Conservation (phyloP, 2,888 invertebrate species). For the Schrankia costaestrigalis region DNA sequence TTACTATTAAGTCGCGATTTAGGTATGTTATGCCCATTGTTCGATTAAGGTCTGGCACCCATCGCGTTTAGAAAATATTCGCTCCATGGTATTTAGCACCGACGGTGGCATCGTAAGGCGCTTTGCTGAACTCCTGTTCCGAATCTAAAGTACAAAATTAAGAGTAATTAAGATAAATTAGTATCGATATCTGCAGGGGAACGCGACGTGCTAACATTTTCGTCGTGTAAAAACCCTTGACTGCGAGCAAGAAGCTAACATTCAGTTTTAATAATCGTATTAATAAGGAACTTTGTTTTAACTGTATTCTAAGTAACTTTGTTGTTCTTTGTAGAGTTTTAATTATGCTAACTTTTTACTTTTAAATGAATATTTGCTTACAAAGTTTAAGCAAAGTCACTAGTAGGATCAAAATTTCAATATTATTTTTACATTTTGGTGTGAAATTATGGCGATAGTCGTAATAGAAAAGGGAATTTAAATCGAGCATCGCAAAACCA, state of each 20-base stretch:
- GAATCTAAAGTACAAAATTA: slow-evolving; percentile 73
- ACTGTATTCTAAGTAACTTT: no score
- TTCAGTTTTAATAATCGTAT: slow-evolving; percentile 9
- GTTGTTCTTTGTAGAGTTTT: no score
- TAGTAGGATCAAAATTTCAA: no score
- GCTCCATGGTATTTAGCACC: slow-evolving; percentile 68
- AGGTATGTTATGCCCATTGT: slow-evolving; percentile 64
- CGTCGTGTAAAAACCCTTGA: slow-evolving; percentile 46
- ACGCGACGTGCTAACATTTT: slow-evolving; percentile 59
- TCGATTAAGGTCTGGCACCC: slow-evolving; percentile 63
- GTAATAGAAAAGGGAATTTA: no score
- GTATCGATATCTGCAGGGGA: slow-evolving; percentile 60
- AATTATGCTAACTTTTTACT: no score
- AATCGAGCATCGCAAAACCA: slow-evolving; percentile 56
- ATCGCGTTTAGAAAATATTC: slow-evolving; percentile 55
- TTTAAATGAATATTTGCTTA: no score
- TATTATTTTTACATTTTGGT: no score
- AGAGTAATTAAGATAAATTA: slow-evolving; percentile 76
- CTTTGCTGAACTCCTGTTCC: slow-evolving; percentile 56
- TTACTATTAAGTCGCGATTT: slow-evolving; percentile 41
- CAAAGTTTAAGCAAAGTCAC: no score
- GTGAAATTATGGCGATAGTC: no score
- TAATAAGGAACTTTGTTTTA: slow-evolving; percentile 24
- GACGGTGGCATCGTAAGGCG: slow-evolving; percentile 69
- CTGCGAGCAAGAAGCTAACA: slow-evolving; percentile 14